phyloP scores from a whole-genome alignment of 2,888 invertebrate genomes.

The Lasioglossum lativentre region DNA sequence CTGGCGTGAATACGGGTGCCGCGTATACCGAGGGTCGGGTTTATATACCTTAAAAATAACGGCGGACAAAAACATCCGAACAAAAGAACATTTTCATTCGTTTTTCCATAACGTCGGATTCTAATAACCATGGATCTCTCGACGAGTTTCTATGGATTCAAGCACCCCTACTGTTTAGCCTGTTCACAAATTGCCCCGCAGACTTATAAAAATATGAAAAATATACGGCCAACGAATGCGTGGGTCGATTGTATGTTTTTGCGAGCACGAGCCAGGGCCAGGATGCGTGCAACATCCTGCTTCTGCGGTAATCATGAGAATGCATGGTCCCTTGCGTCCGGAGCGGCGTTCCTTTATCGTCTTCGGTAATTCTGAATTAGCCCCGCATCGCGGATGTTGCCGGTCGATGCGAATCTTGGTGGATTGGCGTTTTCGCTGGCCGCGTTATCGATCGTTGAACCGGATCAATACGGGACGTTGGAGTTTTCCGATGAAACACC shows the following conservation, averaged over 20 bases:
- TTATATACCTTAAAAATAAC: neutral
- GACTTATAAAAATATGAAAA: neutral
- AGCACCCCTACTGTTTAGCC: neutral
- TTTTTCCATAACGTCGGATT: neutral
- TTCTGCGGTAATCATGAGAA: constrained; percentile 50
- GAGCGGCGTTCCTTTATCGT: constrained; percentile 49
- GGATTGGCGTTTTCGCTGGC: constrained; percentile 1
- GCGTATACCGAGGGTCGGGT: no score
- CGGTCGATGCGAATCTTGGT: neutral
- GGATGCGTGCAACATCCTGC: constrained; percentile 12
- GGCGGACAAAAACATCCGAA: neutral
- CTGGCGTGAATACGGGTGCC: no score
- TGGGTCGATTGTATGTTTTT: neutral
- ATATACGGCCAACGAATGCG: neutral
- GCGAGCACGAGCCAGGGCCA: neutral
- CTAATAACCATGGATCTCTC: neutral
- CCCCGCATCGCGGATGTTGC: constrained; percentile 16
- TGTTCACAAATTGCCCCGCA: neutral
- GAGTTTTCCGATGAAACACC: constrained; percentile 9
- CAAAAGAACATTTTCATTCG: neutral
- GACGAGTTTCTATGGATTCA: neutral
- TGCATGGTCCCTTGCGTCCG: constrained; percentile 27
- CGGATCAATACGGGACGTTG: constrained; percentile 23
- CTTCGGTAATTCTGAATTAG: constrained; percentile 40
- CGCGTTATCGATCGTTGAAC: constrained; percentile 26